These are phyloP conservation scores for Papilio glaucus DNA, from an alignment of 1,140 invertebrate genomes.

Conservation along the genomic window DNA sequence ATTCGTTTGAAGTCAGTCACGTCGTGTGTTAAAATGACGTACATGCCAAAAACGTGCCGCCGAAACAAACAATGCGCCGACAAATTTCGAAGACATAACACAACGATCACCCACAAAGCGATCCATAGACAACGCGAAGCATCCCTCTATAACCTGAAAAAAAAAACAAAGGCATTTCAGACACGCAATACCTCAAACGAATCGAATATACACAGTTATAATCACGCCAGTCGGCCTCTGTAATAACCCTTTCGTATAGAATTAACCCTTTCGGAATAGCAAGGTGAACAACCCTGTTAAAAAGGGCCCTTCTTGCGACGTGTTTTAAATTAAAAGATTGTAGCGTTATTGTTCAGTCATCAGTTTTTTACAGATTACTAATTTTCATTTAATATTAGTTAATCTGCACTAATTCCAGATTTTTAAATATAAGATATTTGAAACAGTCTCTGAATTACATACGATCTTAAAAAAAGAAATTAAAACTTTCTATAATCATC, in stretches of 20 bases:
- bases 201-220: conserved; percentile 62
- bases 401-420: too few relatives aligned
- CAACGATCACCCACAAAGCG: conserved; percentile 39
- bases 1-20: background rate
- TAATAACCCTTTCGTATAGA: conserved; percentile 71
- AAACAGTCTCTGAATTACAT: too few relatives aligned
- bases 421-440: too few relatives aligned
- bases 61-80: conserved; percentile 39
- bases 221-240: conserved; percentile 53
- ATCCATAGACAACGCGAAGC: conserved; percentile 49
- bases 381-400: too few relatives aligned
- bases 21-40: background rate
- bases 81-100: conserved; percentile 25
- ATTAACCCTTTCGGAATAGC: conserved; percentile 77
- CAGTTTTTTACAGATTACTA: too few relatives aligned
- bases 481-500: too few relatives aligned
- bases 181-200: conserved; percentile 68
- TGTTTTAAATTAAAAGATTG: conserved; percentile 41
- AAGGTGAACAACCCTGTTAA: conserved; percentile 79
- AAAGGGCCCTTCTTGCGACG: conserved; percentile 63
- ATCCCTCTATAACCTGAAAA: conserved; percentile 52
- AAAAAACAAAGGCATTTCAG: conserved; percentile 62
- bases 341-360: conserved; percentile 43
- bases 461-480: too few relatives aligned
- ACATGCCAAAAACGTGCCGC: conserved; percentile 38